These are phyloP conservation scores for Caenorhabditis virilis DNA, from an alignment of 2,888 invertebrate species.

Conservation along the genomic window DNA sequence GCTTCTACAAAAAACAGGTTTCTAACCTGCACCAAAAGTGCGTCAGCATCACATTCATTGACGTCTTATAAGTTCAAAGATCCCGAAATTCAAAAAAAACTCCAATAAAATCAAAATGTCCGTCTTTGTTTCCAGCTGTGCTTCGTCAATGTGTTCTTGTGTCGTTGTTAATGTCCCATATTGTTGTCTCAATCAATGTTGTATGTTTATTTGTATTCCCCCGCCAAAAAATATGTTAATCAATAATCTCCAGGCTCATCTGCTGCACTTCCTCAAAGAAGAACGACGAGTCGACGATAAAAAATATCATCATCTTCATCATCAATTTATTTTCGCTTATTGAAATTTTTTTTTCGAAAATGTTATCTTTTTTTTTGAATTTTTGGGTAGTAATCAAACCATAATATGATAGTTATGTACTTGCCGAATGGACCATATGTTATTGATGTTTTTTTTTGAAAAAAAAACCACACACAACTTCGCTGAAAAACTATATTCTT, in stretches of 20 bases:
- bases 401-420: too few relatives aligned
- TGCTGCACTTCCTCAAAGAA: slow-evolving; percentile 55
- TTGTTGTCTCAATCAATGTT: slow-evolving; percentile 13
- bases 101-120: too few relatives aligned
- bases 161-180: slow-evolving; percentile 13
- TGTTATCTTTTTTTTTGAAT: slow-evolving; percentile 1
- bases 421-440: too few relatives aligned
- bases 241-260: slow-evolving; percentile 44
- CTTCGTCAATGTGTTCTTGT: slow-evolving; percentile 7
- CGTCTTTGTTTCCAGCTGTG: too few relatives aligned
- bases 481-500: too few relatives aligned
- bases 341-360: slow-evolving; percentile 14
- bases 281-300: slow-evolving; percentile 40
- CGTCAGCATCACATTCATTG: too few relatives aligned
- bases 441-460: too few relatives aligned
- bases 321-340: slow-evolving; percentile 34
- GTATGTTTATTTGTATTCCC: slow-evolving; percentile 14
- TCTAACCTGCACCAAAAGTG: too few relatives aligned
- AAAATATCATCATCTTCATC: slow-evolving; percentile 4
- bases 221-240: background rate
- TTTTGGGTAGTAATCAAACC: slow-evolving; percentile 35
- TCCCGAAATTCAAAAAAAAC: too few relatives aligned
- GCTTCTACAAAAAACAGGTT: too few relatives aligned
- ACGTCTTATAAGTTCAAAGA: too few relatives aligned
- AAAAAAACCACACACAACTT: too few relatives aligned